Evolutionary conservation across 2,113 vertebrate species (phyloP).

Genomic region (Myocastor coypus): DNA sequence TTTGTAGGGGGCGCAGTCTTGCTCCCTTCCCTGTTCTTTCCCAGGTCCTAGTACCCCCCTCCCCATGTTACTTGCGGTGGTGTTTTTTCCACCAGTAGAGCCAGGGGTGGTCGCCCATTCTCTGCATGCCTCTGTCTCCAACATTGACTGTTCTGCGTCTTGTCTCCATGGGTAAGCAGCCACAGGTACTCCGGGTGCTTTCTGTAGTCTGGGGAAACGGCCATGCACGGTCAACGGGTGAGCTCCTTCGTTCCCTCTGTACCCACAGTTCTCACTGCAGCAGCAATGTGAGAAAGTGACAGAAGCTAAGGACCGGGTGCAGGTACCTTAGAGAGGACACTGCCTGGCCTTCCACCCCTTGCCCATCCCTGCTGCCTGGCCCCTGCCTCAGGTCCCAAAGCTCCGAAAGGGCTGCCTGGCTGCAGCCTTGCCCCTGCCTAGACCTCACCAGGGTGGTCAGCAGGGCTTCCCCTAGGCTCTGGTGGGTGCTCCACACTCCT

Average conservation of each 20-base stretch:
- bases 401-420: accelerated
- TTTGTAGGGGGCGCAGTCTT: background rate
- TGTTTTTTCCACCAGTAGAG: background rate
- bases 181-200: accelerated
- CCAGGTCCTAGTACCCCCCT: no score
- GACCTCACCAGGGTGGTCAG: background rate
- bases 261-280: background rate
- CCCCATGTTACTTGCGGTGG: background rate
- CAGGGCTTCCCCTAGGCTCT: no score
- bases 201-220: background rate
- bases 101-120: no score
- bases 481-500: background rate
- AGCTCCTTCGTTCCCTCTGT: background rate
- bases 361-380: accelerated
- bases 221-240: background rate
- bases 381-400: background rate
- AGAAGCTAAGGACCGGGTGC: background rate
- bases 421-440: background rate
- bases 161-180: background rate
- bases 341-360: background rate
- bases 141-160: background rate
- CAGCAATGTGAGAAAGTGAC: background rate
- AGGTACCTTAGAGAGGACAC: background rate
- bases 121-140: no score
- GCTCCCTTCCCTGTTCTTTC: background rate